Evolutionary conservation across 2,888 invertebrate genomes (phyloP).

Genomic region (Cataglyphis livida): DNA sequence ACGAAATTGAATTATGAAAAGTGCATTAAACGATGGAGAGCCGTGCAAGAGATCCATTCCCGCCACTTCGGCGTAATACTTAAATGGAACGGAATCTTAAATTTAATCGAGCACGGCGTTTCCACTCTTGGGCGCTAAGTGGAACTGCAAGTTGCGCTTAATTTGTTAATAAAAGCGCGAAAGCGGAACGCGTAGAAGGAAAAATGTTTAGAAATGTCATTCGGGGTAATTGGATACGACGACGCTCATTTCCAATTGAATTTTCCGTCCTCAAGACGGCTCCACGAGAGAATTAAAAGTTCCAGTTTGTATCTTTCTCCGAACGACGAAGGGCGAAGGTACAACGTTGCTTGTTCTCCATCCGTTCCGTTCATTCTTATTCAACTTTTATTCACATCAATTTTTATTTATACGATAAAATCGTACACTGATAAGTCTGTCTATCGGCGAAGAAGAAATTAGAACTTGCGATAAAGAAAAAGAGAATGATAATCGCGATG

Average conservation of each 20-base stretch:
- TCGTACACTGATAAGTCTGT: background rate
- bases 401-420: conserved; percentile 36
- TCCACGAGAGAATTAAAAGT: conserved; percentile 38
- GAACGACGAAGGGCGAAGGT: background rate
- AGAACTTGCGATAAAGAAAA: background rate
- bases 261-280: conserved; percentile 23
- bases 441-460: background rate
- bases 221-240: conserved; percentile 50
- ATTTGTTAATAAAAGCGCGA: conserved; percentile 54
- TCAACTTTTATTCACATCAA: background rate
- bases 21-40: conserved; percentile 49
- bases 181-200: conserved; percentile 28
- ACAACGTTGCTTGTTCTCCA: background rate
- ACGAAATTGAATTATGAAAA: conserved; percentile 50
- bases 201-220: conserved; percentile 57
- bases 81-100: conserved; percentile 55
- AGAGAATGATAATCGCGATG: background rate
- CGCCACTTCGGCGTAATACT: conserved; percentile 51
- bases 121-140: conserved; percentile 50
- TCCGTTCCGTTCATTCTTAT: background rate
- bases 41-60: conserved; percentile 43
- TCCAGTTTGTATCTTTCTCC: conserved; percentile 9
- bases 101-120: conserved; percentile 53
- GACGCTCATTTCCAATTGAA: conserved; percentile 43
- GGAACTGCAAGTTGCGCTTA: conserved; percentile 53